Base-by-base conservation (phyloP, 2,797 vertebrate genomes). In the Galaxias olidus region DNA sequence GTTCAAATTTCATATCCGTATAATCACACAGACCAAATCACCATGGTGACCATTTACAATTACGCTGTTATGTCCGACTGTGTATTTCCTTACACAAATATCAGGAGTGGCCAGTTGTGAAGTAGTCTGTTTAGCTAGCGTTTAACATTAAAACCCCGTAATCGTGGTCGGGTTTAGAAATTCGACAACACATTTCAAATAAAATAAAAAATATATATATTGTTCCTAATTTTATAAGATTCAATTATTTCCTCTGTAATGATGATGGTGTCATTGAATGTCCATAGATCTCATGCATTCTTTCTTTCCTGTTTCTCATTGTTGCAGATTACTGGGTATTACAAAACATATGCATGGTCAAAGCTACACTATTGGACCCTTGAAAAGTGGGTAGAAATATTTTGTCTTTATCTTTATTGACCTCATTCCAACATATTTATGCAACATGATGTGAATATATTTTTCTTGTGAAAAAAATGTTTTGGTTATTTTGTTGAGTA, bases 381-480 rank as follows among this genome's bases (percentile, higher is more conserved):
- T 65, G 66, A 18, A 10, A 44, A 46, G 19, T 12, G 42, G 64
- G 76, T 72, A 74, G 65, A 80, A 41, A 72, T 61, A 68, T 70
- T 77, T 65, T 68, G 40, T 61, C 66, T 57, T 71, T 54, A 63
- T 61, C 48, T 74, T 66, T 74, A 76, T 87, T 66, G 72, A 83
- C 75, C 81, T 87, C 78, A 86, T 89, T 86, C 79, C 83, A 79
- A 80, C 78, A 87, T 87, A 79, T 85, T 88, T 88, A 88, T 88
- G 85, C 87, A 89, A 89, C 84, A 81, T 79, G 65, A 79, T 84
- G 83, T 86, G 75, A 82, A 84, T 79, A 79, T 83, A 78, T 76
- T 79, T 84, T 79, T 84, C 45, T 76, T 75, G 84, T 87, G 63
- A 73, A 85, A 63, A n/a, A 19, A 13, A 14, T 69, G 69, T 59